phyloP scores from a whole-genome alignment of 2,113 vertebrate genomes.

The Hystrix brachyura region DNA sequence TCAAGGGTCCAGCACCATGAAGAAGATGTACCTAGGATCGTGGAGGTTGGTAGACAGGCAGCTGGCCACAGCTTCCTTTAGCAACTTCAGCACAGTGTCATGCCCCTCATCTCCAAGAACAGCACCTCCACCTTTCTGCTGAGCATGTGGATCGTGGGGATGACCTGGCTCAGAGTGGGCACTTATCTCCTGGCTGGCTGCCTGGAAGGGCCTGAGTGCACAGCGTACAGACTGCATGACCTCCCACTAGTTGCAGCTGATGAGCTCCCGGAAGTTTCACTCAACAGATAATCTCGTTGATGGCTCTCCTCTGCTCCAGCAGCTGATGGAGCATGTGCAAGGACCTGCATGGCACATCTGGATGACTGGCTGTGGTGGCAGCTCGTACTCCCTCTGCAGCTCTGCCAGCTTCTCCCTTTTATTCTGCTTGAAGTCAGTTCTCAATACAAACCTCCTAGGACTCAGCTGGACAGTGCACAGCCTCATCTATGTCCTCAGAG shows the following conservation, averaged over 20 bases:
- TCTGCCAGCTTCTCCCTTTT: constrained; percentile 95
- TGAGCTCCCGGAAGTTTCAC: constrained; percentile 96
- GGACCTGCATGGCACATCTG: constrained; percentile 96
- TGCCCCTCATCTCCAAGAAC: constrained; percentile 97
- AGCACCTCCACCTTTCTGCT: constrained; percentile 96
- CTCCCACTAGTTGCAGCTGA: constrained; percentile 98
- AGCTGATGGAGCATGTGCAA: constrained; percentile 97
- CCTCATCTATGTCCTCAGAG: constrained; percentile 89
- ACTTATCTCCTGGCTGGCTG: constrained; percentile 96
- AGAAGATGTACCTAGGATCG: constrained; percentile 95
- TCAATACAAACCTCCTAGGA: constrained; percentile 81
- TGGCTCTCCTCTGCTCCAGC: constrained; percentile 95
- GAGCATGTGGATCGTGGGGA: constrained; percentile 98
- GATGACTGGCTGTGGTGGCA: constrained; percentile 95
- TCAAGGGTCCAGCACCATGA: constrained; percentile 96
- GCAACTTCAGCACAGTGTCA: constrained; percentile 97
- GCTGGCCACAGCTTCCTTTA: constrained; percentile 96
- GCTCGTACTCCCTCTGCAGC: constrained; percentile 91
- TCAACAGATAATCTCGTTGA: constrained; percentile 96
- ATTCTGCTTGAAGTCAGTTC: constrained; percentile 95
- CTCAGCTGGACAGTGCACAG: constrained; percentile 86
- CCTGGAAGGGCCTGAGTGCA: constrained; percentile 96
- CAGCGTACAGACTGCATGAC: constrained; percentile 98
- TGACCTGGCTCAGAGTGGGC: constrained; percentile 97
- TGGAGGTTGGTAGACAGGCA: constrained; percentile 93